Conservation (phyloP, 2,113 vertebrate species). For the Saguinus imperator region DNA sequence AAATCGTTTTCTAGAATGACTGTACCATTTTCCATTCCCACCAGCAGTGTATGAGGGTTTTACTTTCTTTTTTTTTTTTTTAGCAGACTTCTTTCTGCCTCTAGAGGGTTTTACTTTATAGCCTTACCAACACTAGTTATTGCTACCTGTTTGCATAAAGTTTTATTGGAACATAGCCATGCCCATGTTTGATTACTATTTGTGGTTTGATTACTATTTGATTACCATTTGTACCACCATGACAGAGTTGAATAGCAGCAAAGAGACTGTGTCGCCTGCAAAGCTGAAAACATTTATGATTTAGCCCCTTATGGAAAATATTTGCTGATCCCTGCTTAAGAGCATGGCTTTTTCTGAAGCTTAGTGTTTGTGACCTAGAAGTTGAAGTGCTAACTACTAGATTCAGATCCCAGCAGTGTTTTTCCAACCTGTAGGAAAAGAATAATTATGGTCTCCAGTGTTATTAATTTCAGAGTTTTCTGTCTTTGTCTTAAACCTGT, state of each 20-base stretch:
- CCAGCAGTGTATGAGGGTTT: neutral
- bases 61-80: neutral
- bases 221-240: neutral
- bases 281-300: neutral
- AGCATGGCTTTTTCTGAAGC: neutral
- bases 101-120: neutral
- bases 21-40: neutral
- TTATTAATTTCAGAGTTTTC: neutral
- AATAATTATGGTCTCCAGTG: neutral
- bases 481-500: neutral
- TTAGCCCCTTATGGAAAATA: neutral
- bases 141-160: neutral
- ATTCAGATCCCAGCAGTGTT: neutral
- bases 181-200: neutral
- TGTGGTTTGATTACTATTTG: too few species aligned
- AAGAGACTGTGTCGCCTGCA: neutral
- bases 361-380: neutral
- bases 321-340: neutral
- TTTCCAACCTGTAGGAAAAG: neutral
- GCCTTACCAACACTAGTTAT: neutral
- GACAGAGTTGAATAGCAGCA: neutral
- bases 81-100: too few species aligned
- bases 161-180: neutral
- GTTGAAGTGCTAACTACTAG: neutral
- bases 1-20: neutral